Base-by-base conservation (phyloP, 2,113 vertebrate genomes). In the Trogon melanurus region DNA sequence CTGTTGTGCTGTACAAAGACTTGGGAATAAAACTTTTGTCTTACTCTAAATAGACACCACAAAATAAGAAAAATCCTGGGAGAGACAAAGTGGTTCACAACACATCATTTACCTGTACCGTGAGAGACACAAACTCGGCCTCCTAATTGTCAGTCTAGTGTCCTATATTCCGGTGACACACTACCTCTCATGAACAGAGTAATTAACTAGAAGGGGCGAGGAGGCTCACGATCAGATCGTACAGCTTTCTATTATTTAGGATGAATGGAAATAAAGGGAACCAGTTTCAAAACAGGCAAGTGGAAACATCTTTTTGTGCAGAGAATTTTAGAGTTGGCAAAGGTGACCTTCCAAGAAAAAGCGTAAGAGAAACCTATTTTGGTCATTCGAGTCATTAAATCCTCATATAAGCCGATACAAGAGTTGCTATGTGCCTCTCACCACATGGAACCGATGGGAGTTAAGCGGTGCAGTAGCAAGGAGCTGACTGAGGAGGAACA, bases 211-310 rank as follows among this genome's bases (percentile, higher is more conserved):
- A 85, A 44, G 27, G 91, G 84, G 75, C 79, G 65, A 82, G 62
- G 72, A 78, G 57, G 85, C 67, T 85, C 90, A 64, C 80, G 92
- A 95, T 93, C 91, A 92, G 69, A 80, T 96, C 83, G 72, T 81
- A 84, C 48, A 91, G 93, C 93, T 93, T 94, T 97, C 95, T 92
- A 95, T 95, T 95, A 96, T 95, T 97, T 91, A 93, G 90, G 57
- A 84, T 91, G 88, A 95, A 92, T 75, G 88, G 95, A 95, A 96
- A 89, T 36, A 56, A 75, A 95, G 41, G 47, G 66, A 87, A 91
- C 81, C 71, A 79, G 64, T 93, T 91, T 85, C 81, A 76, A 78
- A 92, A 88, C 3, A 74, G 72, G 45, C 72, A 94, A 20, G 32
- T 8, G 75, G 61, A 87, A 93, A 65, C 45, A 50, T 32, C 83